These are phyloP conservation scores for Agapetus fuscipes DNA, from an alignment of 2,888 invertebrate species.

Conservation along the genomic window DNA sequence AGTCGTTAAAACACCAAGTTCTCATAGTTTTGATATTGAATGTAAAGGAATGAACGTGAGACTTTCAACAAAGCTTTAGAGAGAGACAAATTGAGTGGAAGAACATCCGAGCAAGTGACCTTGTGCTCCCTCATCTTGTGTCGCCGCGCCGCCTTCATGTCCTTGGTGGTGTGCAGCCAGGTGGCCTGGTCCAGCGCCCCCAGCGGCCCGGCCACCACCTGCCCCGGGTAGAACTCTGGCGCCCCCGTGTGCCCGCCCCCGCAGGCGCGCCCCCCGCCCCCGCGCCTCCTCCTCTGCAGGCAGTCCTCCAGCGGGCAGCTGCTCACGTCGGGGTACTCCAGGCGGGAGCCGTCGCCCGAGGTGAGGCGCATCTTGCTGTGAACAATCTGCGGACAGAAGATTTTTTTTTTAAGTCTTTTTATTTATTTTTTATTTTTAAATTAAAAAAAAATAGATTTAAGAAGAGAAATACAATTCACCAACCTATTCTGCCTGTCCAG, in stretches of 20 bases:
- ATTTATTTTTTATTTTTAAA: not conserved
- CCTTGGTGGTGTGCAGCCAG: conserved; percentile 70
- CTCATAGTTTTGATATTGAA: too few species aligned
- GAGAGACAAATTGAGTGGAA: too few species aligned
- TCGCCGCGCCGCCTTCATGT: conserved; percentile 55
- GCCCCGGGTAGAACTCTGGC: conserved; percentile 60
- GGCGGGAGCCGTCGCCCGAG: conserved; percentile 55
- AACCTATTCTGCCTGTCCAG: too few species aligned
- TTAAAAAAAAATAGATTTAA: too few species aligned
- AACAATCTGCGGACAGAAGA: conserved; percentile 36
- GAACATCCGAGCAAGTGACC: too few species aligned
- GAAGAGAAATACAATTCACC: not conserved
- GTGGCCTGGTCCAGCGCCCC: conserved; percentile 67
- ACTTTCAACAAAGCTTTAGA: too few species aligned
- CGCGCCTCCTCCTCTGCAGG: conserved; percentile 49
- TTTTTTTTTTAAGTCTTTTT: too few species aligned
- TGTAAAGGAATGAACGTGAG: too few species aligned
- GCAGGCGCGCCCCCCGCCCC: conserved; percentile 3
- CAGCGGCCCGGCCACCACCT: conserved; percentile 63
- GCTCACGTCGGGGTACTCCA: conserved; percentile 57
- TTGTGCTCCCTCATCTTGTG: conserved; percentile 49
- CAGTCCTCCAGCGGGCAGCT: conserved; percentile 62
- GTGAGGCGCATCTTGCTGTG: conserved; percentile 56
- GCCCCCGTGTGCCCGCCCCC: conserved; percentile 24
- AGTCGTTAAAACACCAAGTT: too few species aligned